Evolutionary conservation across 1,140 invertebrate genomes (phyloP), one percentile per base, ranked within the genome.

Genomic region (Propsilocerus akamusi): DNA sequence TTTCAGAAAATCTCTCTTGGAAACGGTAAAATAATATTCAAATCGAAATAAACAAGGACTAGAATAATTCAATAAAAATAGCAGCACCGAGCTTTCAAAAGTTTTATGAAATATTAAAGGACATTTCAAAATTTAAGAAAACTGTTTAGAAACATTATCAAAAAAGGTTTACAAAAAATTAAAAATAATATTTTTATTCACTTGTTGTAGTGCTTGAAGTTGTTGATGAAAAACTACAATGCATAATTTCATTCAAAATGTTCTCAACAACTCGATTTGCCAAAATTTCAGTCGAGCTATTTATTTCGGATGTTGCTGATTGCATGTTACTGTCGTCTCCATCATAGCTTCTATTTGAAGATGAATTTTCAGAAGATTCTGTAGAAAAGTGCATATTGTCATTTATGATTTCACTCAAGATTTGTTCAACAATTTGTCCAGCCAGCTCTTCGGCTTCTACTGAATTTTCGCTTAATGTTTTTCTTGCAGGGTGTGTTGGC

Each of bases 211-310:
- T 30, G 14, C 14, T 12, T 30, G 11, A 10, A 30, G 10, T 30
- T 30, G 28, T 30, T 30, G 28, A 30, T 7, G 14, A 10, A 30
- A 30, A 12, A 4, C 28, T n/a, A 30, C 28, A 12, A 12, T 30
- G 10, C 11, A 30, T 30, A 12, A 30, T 22, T 25, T 22, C 26
- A 26, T 25, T 46, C 22, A 11, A 37, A 25, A 34, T 37, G 24
- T 22, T 48, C 25, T 25, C 25, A 25, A 26, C 46, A 53, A 24
- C 12, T 28, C 23, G 12, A 22, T 47, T 46, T 11, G 17, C n/a
- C 8, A 50, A 49, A 46, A 12, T 51, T 28, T 28, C 49, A 52
- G 30, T 30, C 34, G 25, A 49, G 8, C n/a, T 22, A 37, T 50
- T 20, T 41, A 25, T 26, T 25, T 23, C 23, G 20, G 25, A 47